Evolutionary conservation across 1,140 invertebrate species (phyloP), one percentile per base, ranked within the genome.

Genomic region (Centruroides sculpturatus): DNA sequence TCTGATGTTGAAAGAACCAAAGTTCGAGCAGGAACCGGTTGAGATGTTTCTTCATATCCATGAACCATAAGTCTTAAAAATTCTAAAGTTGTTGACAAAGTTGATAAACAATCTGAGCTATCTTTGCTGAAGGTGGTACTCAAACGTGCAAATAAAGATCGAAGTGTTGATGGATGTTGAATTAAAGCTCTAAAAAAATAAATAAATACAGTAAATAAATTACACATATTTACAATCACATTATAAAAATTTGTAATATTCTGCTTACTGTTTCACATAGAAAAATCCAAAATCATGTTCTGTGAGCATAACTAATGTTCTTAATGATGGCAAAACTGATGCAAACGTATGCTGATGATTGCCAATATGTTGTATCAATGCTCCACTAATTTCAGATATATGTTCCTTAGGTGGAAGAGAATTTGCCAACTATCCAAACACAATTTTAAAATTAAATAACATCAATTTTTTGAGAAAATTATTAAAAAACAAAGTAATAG

Each of bases 251-350:
- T 41, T 8, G 8, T 41, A 41, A 41, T 41, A 41, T 41, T 41
- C 8, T 41, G 8, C 41, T 6, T 41, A 41, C 41, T 75, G 79
- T 73, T 83, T 82, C 57, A 91, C 76, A 66, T 86, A 81, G 71
- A 82, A 84, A 70, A 89, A 88, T 12, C 86, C 87, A 71, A 85
- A 88, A 74, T 92, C 86, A 69, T 89, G 85, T 68, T 91, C 87
- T 0, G 84, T 84, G 9, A 91, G 72, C 55, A 89, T 80, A n/a
- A 86, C 80, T 49, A 89, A 79, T 3, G 85, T 84, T 59, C 87
- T 72, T 6, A 89, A 73, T 47, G 83, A 80, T 4, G 84, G 80
- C 48, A 85, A 76, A 8, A 85, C 79, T 3, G 85, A 83, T 5
- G 82, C 77, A 61, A 82, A 83, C 0, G 79, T 81, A 64, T 84